These are phyloP conservation scores for Aphelinus certus DNA, from an alignment of 1,140 invertebrate genomes.

Conservation along the genomic window DNA sequence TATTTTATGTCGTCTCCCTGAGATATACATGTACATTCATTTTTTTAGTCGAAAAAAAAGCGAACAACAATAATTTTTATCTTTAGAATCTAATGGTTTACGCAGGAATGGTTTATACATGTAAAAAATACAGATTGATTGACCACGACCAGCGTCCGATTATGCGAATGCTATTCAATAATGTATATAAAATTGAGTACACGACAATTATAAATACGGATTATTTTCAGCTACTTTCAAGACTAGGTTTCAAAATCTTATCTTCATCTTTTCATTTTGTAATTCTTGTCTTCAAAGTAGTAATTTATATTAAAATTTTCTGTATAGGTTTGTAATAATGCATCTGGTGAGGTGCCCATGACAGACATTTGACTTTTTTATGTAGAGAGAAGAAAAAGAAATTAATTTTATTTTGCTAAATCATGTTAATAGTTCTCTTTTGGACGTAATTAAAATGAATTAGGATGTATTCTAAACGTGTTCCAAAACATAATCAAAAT, in stretches of 20 bases:
- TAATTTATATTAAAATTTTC: slow-evolving; percentile 36
- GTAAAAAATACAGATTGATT: slow-evolving; percentile 30
- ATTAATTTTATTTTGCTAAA: slow-evolving; percentile 8
- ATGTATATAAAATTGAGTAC: slow-evolving; percentile 25
- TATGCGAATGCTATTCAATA: slow-evolving; percentile 30
- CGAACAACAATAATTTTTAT: slow-evolving; percentile 2
- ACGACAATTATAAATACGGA: slow-evolving; percentile 17
- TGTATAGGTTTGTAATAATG: slow-evolving; percentile 29
- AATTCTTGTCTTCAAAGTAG: slow-evolving; percentile 15
- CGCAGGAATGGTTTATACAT: neutral
- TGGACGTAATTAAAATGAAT: too few relatives aligned
- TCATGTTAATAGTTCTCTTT: neutral
- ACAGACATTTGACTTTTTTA: slow-evolving; percentile 2
- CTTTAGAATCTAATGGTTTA: slow-evolving; percentile 2
- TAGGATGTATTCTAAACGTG: neutral
- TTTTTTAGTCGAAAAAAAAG: slow-evolving; percentile 10
- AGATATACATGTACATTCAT: slow-evolving; percentile 6
- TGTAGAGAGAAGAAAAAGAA: neutral
- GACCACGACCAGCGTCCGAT: slow-evolving; percentile 26
- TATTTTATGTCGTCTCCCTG: slow-evolving; percentile 13
- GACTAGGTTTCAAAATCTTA: slow-evolving; percentile 12
- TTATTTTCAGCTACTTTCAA: slow-evolving; percentile 23
- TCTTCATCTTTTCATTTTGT: slow-evolving; percentile 1
- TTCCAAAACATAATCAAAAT: neutral
- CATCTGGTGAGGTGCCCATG: neutral